Base-by-base conservation (phyloP, 2,113 vertebrate species). In the Petaurus breviceps region DNA sequence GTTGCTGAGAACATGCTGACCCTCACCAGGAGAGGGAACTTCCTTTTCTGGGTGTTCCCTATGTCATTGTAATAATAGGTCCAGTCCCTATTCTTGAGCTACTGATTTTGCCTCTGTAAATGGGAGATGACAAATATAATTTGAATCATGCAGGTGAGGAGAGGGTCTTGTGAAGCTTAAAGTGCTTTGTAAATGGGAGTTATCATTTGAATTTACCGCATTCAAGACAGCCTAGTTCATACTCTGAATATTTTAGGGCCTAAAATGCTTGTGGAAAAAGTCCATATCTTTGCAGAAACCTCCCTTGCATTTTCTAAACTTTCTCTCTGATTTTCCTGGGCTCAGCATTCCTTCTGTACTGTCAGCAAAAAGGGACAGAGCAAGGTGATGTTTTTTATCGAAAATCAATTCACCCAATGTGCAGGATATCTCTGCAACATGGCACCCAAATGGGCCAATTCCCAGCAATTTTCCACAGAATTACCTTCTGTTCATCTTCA, bases 341-440 rank as follows among this genome's bases (percentile, higher is more conserved):
- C 93, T 97, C 92, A 92, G 92, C 51, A n/a, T 94, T 97, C 53
- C 91, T 94, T 90, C 54, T 57, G 50, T 95, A 49, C 94, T 97
- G 92, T 93, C 94, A 96, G 94, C 90, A 96, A 95, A 96, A 97
- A 92, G 10, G n/a, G 94, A 90, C 49, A 96, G 93, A 68, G 51
- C 95, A 89, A 77, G 92, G 92, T 95, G 92, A 96, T 91, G 68
- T 93, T 97, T 97, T 84, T 95, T 95, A 96, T 94, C 90, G 97
- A 96, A 97, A 97, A 97, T 97, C 94, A 96, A 90, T 95, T 97
- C 84, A n/a, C 90, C 68, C 96, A 92, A 31, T 89, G 89, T 55
- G 26, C 93, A 91, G 2, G 46, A 90, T 93, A 94, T 95, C 51
- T 22, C 91, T 22, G 51, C 84, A 95, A 93, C 77, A 92, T 77